These are phyloP conservation scores for Drosophila biarmipes DNA, from an alignment of 1,140 invertebrate species.

Conservation along the genomic window DNA sequence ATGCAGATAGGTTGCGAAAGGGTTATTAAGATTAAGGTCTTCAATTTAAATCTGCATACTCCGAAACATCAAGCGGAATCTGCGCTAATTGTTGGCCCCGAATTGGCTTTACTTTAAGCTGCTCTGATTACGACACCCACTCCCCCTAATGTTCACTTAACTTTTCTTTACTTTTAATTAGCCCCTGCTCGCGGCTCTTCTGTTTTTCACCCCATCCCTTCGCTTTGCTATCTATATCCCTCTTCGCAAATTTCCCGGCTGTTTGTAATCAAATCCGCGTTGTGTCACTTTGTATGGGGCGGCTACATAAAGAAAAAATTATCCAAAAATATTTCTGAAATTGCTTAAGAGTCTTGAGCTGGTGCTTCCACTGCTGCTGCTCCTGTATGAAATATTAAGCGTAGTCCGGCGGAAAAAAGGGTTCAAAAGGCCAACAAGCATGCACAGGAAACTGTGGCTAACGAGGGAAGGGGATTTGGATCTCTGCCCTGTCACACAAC, in stretches of 20 bases:
- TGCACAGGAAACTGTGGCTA: constrained; percentile 81
- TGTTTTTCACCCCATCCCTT: constrained; percentile 1
- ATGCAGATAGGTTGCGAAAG: too few relatives aligned
- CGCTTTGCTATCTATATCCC: constrained; percentile 35
- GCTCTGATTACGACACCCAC: constrained; percentile 50
- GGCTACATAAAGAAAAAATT: constrained; percentile 30
- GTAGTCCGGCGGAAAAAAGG: constrained; percentile 35
- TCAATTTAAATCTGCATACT: background rate
- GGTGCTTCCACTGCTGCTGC: constrained; percentile 4
- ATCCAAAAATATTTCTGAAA: constrained; percentile 79
- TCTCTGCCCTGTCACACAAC: constrained; percentile 46
- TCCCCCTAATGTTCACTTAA: constrained; percentile 15
- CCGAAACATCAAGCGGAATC: constrained; percentile 4
- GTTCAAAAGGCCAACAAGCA: constrained; percentile 66
- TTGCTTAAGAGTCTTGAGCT: constrained; percentile 53
- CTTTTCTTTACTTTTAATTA: constrained; percentile 82
- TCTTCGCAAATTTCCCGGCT: constrained; percentile 6
- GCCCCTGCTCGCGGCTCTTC: constrained; percentile 26
- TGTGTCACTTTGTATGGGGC: constrained; percentile 59
- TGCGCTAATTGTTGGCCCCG: constrained; percentile 39
- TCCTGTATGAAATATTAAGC: constrained; percentile 70
- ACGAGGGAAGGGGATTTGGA: constrained; percentile 49
- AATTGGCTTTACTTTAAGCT: constrained; percentile 50
- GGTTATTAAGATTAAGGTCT: too few relatives aligned
- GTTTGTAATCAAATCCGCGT: constrained; percentile 79